These are phyloP conservation scores for Hetaerina titia DNA, from an alignment of 2,888 invertebrate genomes.

Conservation along the genomic window DNA sequence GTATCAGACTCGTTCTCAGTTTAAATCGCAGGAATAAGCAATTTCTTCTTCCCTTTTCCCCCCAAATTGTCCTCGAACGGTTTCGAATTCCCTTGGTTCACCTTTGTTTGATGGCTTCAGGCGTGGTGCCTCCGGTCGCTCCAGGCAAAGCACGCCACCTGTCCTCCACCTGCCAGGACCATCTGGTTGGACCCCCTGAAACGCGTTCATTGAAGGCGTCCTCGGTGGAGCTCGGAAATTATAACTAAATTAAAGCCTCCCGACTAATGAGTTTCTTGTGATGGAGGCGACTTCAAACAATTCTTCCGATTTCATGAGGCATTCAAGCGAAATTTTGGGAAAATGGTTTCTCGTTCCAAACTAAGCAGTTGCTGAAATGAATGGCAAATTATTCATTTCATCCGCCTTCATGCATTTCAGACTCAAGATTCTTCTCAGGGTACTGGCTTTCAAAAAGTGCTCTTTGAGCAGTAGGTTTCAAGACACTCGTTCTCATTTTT, in stretches of 20 bases:
- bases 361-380: too few species aligned
- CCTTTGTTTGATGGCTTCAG: background rate
- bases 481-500: too few species aligned
- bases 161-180: slow-evolving; percentile 22
- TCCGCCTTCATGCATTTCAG: too few species aligned
- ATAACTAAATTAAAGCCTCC: slow-evolving; percentile 34
- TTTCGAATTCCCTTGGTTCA: background rate
- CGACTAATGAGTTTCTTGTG: background rate
- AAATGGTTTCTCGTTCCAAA: too few species aligned
- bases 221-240: slow-evolving; percentile 12
- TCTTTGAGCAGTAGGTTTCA: too few species aligned
- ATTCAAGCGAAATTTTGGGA: too few species aligned
- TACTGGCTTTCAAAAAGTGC: too few species aligned
- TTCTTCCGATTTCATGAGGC: background rate
- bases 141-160: slow-evolving; percentile 2
- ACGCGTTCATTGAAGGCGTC: background rate
- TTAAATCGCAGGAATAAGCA: background rate
- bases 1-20: background rate
- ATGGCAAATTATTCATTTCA: too few species aligned
- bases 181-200: background rate
- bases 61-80: background rate
- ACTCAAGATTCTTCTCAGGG: too few species aligned
- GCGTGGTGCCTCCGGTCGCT: background rate
- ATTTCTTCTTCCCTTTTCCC: background rate
- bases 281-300: background rate